These are phyloP conservation scores for Thecophora atra DNA, from an alignment of 2,888 invertebrate species.

Conservation along the genomic window DNA sequence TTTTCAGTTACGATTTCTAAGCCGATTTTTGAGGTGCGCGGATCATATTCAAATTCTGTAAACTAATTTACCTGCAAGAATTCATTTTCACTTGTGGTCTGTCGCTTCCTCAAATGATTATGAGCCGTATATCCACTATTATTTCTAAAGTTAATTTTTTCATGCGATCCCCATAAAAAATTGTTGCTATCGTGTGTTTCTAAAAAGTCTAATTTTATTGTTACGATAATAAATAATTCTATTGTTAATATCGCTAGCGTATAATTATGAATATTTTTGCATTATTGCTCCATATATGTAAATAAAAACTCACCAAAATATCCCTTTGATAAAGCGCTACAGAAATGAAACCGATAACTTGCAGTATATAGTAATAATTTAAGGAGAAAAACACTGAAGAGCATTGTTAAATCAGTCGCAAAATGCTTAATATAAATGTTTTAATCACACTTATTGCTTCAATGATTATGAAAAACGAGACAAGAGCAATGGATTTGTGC, in stretches of 20 bases:
- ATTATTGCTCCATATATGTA: background rate
- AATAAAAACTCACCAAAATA: slow-evolving; percentile 24
- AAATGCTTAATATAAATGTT: background rate
- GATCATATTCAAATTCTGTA: background rate
- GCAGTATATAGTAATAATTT: background rate
- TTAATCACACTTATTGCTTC: background rate
- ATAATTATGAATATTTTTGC: too few species aligned
- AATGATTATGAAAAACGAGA: background rate
- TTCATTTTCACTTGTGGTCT: slow-evolving; percentile 42
- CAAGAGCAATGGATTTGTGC: too few species aligned
- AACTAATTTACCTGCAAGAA: slow-evolving; percentile 48
- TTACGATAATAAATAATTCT: background rate
- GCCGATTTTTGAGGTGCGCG: background rate
- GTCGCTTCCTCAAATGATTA: slow-evolving; percentile 54
- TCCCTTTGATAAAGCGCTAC: slow-evolving; percentile 18
- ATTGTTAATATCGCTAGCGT: background rate
- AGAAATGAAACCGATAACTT: background rate
- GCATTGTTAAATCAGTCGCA: background rate
- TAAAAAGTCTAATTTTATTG: slow-evolving; percentile 52
- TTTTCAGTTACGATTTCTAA: background rate
- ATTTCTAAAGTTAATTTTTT: slow-evolving; percentile 46
- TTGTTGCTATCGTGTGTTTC: slow-evolving; percentile 56
- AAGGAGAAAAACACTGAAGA: background rate
- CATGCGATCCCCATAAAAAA: slow-evolving; percentile 54
- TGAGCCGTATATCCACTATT: slow-evolving; percentile 44